phyloP scores from a whole-genome alignment of 2,888 invertebrate species.

The Pseudococcus viburni region DNA sequence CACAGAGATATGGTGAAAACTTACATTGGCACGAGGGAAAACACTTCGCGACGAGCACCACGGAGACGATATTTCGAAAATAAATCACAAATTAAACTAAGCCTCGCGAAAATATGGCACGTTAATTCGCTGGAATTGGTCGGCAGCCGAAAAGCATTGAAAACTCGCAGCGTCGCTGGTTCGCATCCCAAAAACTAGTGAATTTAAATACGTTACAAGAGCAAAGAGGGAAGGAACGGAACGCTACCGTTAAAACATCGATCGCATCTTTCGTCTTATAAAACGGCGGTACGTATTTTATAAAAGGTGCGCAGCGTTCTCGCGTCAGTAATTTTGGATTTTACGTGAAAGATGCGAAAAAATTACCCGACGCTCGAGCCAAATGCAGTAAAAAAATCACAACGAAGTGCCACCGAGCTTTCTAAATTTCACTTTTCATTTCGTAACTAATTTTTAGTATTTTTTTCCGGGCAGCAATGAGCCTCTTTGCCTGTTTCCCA shows the following conservation, averaged over 20 bases:
- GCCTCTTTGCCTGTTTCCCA: neutral
- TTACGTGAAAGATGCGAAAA: conserved; percentile 23
- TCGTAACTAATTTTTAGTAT: neutral
- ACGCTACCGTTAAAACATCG: conserved; percentile 56
- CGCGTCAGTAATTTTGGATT: conserved; percentile 49
- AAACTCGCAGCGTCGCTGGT: conserved; percentile 25
- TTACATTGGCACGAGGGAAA: neutral
- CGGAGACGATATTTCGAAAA: neutral
- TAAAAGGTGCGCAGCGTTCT: conserved; percentile 51
- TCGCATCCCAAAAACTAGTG: conserved; percentile 54
- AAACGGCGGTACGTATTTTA: conserved; percentile 49
- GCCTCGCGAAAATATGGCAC: conserved; percentile 10
- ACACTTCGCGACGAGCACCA: neutral
- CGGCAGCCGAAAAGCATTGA: neutral
- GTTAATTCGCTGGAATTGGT: conserved; percentile 22
- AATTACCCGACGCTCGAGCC: neutral
- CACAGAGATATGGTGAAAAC: neutral
- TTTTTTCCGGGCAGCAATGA: no score
- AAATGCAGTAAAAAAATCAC: conserved; percentile 2
- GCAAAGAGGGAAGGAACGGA: conserved; percentile 46
- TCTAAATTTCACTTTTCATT: conserved; percentile 18
- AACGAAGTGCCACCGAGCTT: neutral
- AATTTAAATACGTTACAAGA: conserved; percentile 52
- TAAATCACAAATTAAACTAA: conserved; percentile 31
- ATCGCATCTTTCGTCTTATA: conserved; percentile 56